Evolutionary conservation across 2,797 vertebrate species (phyloP), one percentile per base, ranked within the genome.

Genomic region (Manis crassicaudata): DNA sequence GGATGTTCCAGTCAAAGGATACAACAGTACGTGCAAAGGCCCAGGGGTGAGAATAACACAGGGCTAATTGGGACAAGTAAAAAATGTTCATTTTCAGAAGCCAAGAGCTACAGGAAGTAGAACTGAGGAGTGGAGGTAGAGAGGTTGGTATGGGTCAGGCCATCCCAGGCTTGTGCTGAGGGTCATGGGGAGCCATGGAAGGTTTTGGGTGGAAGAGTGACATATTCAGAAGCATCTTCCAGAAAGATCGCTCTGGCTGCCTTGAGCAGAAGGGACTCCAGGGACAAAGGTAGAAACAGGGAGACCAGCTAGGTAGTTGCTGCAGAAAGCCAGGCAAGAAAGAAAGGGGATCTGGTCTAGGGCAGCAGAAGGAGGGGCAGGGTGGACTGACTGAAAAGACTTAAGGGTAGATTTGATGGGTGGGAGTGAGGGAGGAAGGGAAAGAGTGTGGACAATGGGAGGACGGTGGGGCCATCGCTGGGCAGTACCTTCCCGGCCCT

Each of bases 371-470:
- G 2, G 16, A 0, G 4, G 21, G 9, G 37, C 29, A 37, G 16
- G 43, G 68, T 5, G 8, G 21, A 25, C n/a, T 32, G 16, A 68
- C 1, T 1, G 3, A 50, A 72, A 81, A 58, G 23, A 4, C 63
- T 43, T 46, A 62, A 16, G 91, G 21, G 8, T 29, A 18, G 79
- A 7, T 76, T 14, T n/a, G 62, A n/a, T 50, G 72, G 77, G 14
- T 11, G 3, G 67, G 60, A n/a, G n/a, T 1, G 25, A 50, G 21
- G 43, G 77, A 37, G 16, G 75, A 32, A 9, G 52, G 14, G 54
- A 54, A 5, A 2, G 13, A 18, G 35, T 11, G n/a, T 11, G 17
- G 12, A n/a, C 3, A 1, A 2, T 0, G 7, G 16, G 8, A 40
- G 7, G 16, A 14, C n/a, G 10, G 35, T 3, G 17, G 56, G 63